phyloP scores from a whole-genome alignment of 2,113 vertebrate species.

The Gracilinanus agilis region DNA sequence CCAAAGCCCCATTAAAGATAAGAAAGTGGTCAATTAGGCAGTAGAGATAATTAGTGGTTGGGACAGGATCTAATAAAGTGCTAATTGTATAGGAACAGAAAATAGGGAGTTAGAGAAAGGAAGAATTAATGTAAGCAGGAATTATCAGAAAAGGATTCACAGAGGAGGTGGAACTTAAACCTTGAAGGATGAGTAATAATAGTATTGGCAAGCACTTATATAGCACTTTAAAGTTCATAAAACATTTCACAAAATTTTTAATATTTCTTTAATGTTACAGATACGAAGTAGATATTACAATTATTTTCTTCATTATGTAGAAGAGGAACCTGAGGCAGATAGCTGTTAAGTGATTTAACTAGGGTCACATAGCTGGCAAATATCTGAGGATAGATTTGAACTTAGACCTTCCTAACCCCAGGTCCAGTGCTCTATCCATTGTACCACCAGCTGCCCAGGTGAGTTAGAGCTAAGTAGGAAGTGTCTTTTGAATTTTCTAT shows the following conservation, averaged over 20 bases:
- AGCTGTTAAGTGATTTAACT: not conserved
- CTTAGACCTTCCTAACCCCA: not conserved
- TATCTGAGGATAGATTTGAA: not conserved
- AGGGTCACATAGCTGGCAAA: not conserved
- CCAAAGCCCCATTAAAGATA: not conserved
- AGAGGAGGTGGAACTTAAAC: not conserved
- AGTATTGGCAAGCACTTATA: not conserved
- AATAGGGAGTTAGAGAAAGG: not conserved
- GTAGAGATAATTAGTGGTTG: not conserved
- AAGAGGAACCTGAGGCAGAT: not conserved
- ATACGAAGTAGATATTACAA: too few species aligned
- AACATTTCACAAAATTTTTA: too few species aligned
- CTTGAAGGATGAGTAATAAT: not conserved
- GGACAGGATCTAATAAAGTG: not conserved
- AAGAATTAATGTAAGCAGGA: not conserved
- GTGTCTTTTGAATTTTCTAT: not conserved
- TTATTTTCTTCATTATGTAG: not conserved
- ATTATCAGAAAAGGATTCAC: not conserved
- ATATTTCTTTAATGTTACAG: too few species aligned
- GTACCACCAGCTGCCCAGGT: not conserved
- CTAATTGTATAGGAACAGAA: not conserved
- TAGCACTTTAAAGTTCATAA: too few species aligned
- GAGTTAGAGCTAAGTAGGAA: not conserved
- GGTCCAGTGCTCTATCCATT: not conserved
- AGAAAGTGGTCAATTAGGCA: not conserved